Percentiles rank a stretch among this genome's conserved stretches.
Conservation (phyloP, 2,888 invertebrate species). For the Coelopa pilipes region DNA sequence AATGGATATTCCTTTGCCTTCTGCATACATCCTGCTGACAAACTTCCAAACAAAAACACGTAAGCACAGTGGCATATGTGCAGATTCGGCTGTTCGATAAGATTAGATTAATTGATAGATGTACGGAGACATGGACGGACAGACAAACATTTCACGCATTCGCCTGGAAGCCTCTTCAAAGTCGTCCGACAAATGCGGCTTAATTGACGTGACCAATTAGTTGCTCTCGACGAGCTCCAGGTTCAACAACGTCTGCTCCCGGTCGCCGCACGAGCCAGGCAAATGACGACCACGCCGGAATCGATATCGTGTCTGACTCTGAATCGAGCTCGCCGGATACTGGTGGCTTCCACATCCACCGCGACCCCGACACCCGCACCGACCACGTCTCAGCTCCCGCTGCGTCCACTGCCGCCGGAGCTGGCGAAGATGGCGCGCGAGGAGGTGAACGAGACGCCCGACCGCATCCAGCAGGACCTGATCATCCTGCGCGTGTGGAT, state of each 20-base stretch:
- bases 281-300: background rate
- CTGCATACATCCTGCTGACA: too few relatives aligned
- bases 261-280: background rate
- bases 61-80: too few relatives aligned
- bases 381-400: constrained; percentile 34
- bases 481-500: constrained; percentile 68
- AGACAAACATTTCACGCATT: too few relatives aligned
- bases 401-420: constrained; percentile 56
- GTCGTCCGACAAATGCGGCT: background rate
- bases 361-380: too few relatives aligned
- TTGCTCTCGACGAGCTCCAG: constrained; percentile 11
- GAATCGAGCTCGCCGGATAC: too few relatives aligned
- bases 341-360: too few relatives aligned
- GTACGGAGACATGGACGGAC: too few relatives aligned
- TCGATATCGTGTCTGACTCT: too few relatives aligned
- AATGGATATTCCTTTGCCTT: too few relatives aligned
- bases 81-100: too few relatives aligned
- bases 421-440: constrained; percentile 63
- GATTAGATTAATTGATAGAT: too few relatives aligned
- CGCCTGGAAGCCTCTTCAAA: background rate
- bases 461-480: constrained; percentile 66
- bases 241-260: background rate
- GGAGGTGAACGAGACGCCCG: constrained; percentile 68
- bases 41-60: too few relatives aligned
- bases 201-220: constrained; percentile 20